Conservation (phyloP, 2,113 vertebrate species). For the Noturus placidus region DNA sequence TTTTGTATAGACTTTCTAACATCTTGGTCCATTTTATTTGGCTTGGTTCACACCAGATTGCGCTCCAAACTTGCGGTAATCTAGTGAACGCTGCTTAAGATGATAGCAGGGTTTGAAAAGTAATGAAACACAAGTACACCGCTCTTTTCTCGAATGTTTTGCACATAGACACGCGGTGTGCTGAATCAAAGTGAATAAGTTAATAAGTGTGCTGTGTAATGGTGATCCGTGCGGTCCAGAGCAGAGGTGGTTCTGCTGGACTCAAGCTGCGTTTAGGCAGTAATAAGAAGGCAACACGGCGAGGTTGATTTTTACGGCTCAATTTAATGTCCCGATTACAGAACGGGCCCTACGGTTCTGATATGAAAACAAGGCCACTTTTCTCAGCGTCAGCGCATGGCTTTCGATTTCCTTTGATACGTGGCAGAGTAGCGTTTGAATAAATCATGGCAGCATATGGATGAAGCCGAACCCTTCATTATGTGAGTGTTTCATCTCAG, state of each 20-base stretch:
- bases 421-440: constrained; percentile 47
- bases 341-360: not conserved
- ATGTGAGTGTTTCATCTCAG: constrained; percentile 53
- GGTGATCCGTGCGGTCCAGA: not conserved
- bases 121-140: constrained; percentile 7
- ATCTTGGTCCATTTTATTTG: not conserved
- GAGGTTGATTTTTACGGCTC: not conserved
- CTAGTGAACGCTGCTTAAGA: not conserved
- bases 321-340: not conserved
- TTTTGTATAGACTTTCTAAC: not conserved
- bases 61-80: not conserved
- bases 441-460: constrained; percentile 53
- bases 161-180: not conserved
- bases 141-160: not conserved
- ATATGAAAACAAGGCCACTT: constrained; percentile 31
- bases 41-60: not conserved
- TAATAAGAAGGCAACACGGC: not conserved
- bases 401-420: constrained; percentile 37
- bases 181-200: constrained; percentile 4
- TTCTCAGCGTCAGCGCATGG: not conserved
- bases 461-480: constrained; percentile 48
- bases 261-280: not conserved
- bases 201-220: not conserved
- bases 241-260: constrained; percentile 1
- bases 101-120: not conserved